Conservation (phyloP, 2,113 vertebrate species). For the Muscicapa adusta region DNA sequence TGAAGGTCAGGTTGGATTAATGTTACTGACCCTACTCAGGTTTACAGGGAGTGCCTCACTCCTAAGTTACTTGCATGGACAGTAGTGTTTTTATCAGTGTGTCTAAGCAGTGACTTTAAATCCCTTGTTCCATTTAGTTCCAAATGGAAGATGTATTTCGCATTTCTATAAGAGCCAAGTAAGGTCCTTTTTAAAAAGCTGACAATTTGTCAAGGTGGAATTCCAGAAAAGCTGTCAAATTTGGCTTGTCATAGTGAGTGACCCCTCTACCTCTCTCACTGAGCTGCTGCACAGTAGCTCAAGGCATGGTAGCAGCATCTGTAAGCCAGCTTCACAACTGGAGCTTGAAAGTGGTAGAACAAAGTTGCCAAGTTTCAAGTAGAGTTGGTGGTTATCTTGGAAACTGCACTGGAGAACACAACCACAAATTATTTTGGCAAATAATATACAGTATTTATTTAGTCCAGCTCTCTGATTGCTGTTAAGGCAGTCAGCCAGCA, state of each 20-base stretch:
- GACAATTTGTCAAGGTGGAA: constrained; percentile 4
- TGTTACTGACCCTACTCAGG: background rate
- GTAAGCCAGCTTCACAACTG: constrained; percentile 44
- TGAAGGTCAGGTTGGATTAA: background rate
- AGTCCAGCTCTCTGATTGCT: constrained; percentile 67
- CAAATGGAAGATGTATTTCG: background rate
- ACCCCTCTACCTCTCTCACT: background rate
- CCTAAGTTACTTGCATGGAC: background rate
- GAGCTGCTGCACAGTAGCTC: background rate
- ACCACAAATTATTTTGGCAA: constrained; percentile 70
- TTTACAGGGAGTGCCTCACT: background rate
- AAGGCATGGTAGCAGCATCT: constrained; percentile 19
- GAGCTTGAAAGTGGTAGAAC: constrained; percentile 44
- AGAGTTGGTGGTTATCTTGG: constrained; percentile 70
- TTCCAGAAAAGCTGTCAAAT: constrained; percentile 9
- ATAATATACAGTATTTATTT: constrained; percentile 68
- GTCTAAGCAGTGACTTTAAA: background rate
- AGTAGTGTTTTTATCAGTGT: background rate
- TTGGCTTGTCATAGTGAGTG: constrained; percentile 14
- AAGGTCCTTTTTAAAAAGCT: background rate
- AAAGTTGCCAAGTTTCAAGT: constrained; percentile 63
- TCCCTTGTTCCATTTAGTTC: background rate
- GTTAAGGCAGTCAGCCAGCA: constrained; percentile 61
- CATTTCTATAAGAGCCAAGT: background rate
- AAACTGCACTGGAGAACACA: constrained; percentile 65